phyloP scores from a whole-genome alignment of 2,797 vertebrate genomes.

The Iguana delicatissima region DNA sequence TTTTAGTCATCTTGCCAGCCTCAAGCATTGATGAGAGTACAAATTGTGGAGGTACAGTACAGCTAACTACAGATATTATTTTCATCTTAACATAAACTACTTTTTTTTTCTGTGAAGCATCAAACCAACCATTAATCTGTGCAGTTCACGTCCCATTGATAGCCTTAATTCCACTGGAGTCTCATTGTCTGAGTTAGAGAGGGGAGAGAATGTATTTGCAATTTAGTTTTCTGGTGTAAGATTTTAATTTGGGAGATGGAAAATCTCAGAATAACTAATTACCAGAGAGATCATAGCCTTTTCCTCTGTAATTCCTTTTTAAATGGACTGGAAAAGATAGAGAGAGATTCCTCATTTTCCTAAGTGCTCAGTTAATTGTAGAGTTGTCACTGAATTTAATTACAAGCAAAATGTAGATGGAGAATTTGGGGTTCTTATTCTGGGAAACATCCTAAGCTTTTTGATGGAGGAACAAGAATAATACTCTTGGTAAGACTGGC shows the following conservation, averaged over 20 bases:
- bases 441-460: background rate
- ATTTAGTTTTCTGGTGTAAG: slow-evolving; percentile 65
- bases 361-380: slow-evolving; percentile 55
- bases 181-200: slow-evolving; percentile 69
- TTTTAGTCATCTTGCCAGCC: slow-evolving; percentile 94
- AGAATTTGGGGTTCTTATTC: background rate
- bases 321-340: slow-evolving; percentile 51
- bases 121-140: slow-evolving; percentile 72
- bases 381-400: background rate
- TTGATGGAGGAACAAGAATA: background rate
- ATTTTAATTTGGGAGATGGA: slow-evolving; percentile 59
- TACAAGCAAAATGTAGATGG: background rate
- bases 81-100: slow-evolving; percentile 65
- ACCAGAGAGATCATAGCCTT: slow-evolving; percentile 44
- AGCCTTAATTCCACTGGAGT: slow-evolving; percentile 73
- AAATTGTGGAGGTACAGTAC: slow-evolving; percentile 91
- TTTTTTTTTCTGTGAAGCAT: slow-evolving; percentile 66
- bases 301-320: slow-evolving; percentile 21
- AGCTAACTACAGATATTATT: slow-evolving; percentile 68
- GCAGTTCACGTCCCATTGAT: slow-evolving; percentile 66
- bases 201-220: slow-evolving; percentile 57
- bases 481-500: background rate
- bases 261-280: slow-evolving; percentile 62
- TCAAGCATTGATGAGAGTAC: slow-evolving; percentile 94
- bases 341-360: slow-evolving; percentile 37